A percentile compares a stretch with the other conserved stretches of the same genome.
Evolutionary conservation across 2,888 invertebrate species (phyloP).

Genomic region (Cabera pusaria): DNA sequence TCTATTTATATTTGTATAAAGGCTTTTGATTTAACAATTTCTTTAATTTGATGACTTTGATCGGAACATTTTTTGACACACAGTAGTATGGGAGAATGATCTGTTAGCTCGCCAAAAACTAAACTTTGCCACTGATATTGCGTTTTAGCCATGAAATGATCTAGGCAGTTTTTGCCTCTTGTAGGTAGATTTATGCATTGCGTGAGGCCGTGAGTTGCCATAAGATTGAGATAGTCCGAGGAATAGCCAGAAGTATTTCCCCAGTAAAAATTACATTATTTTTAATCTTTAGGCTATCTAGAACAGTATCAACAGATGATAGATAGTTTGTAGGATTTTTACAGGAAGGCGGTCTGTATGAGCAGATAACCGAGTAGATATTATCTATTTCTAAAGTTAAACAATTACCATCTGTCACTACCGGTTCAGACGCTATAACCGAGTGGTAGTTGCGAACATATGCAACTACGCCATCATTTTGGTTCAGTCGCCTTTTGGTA

Average conservation of each 20-base stretch:
- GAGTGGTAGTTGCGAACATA: neutral
- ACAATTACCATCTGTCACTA: neutral
- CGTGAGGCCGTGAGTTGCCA: neutral
- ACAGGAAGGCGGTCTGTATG: neutral
- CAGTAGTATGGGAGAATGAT: neutral
- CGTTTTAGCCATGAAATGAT: no score
- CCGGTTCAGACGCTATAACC: neutral
- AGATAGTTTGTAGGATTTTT: neutral
- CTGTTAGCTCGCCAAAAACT: slow-evolving; percentile 1
- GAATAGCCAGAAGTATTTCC: neutral
- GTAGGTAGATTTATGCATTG: neutral
- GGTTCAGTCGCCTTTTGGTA: neutral
- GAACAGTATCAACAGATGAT: neutral
- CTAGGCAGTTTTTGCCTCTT: neutral
- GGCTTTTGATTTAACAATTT: neutral
- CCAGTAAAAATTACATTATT: no score
- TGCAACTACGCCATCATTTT: slow-evolving; percentile 2
- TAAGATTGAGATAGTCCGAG: neutral
- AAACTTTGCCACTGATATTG: neutral
- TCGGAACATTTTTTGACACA: no score
- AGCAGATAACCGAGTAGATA: neutral
- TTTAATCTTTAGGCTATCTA: neutral
- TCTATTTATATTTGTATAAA: no score
- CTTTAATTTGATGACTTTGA: neutral
- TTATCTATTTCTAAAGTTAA: neutral